Evolutionary conservation across 2,797 vertebrate species (phyloP).

Genomic region (Netta rufina): DNA sequence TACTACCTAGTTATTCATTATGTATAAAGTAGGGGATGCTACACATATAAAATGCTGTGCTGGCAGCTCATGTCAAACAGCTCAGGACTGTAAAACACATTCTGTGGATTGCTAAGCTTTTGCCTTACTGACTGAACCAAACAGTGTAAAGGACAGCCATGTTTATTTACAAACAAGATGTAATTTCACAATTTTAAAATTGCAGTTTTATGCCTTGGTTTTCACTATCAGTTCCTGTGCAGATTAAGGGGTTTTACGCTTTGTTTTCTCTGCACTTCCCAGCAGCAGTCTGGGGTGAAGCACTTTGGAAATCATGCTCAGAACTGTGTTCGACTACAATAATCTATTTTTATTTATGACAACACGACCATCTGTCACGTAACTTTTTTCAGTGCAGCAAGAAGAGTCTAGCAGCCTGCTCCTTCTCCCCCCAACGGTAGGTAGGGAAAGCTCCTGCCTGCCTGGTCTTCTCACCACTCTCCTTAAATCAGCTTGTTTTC

Average conservation of each 20-base stretch:
- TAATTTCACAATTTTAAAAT: not conserved
- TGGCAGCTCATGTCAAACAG: not conserved
- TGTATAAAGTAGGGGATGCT: not conserved
- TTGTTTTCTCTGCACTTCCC: not conserved
- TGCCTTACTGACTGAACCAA: not conserved
- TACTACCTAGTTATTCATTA: not conserved
- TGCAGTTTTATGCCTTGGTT: not conserved
- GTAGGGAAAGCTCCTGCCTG: not conserved
- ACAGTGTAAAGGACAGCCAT: not conserved
- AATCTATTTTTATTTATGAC: constrained; percentile 37
- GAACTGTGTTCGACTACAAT: not conserved
- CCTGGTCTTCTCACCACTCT: not conserved
- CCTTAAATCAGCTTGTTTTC: not conserved
- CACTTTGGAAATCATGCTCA: not conserved
- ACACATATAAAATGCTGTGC: not conserved
- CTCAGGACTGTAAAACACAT: not conserved
- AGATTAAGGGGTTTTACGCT: not conserved
- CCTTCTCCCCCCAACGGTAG: not conserved
- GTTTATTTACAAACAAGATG: not conserved
- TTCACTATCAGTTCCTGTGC: not conserved
- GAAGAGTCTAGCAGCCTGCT: constrained; percentile 3
- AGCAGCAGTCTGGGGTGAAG: not conserved
- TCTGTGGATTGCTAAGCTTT: not conserved
- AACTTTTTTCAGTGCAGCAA: constrained; percentile 2
- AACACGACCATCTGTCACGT: constrained; percentile 7